Conservation (phyloP, 2,888 invertebrate species). For the Xestia sexstrigata region DNA sequence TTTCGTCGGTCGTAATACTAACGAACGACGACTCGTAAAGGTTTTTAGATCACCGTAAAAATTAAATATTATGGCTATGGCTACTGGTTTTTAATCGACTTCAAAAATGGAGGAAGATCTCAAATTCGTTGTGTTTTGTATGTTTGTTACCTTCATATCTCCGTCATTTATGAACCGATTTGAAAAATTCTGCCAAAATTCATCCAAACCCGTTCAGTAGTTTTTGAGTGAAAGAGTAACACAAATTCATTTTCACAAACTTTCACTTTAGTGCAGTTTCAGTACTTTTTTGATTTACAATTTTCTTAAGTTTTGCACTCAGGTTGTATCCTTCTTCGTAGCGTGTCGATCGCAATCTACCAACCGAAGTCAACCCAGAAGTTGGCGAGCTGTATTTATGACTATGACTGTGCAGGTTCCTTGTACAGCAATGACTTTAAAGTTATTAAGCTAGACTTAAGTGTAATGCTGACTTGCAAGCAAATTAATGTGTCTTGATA, state of each 20-base stretch:
- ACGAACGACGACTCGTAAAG: conserved; percentile 31
- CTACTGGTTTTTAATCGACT: background rate
- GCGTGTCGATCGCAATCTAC: background rate
- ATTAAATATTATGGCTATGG: conserved; percentile 28
- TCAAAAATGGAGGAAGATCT: too few species aligned
- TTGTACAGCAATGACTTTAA: background rate
- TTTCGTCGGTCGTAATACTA: conserved; percentile 31
- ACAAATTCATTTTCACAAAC: too few species aligned
- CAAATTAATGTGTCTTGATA: background rate
- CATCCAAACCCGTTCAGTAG: background rate
- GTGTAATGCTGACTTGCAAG: background rate
- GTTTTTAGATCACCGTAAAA: conserved; percentile 17
- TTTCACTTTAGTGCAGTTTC: too few species aligned
- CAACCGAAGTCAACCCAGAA: background rate
- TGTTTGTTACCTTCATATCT: too few species aligned
- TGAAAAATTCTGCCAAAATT: too few species aligned
- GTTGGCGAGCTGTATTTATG: background rate
- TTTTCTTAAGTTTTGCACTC: background rate
- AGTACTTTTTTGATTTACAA: background rate
- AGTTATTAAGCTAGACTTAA: background rate
- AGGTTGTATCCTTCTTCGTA: background rate
- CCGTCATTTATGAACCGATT: too few species aligned
- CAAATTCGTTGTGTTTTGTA: too few species aligned
- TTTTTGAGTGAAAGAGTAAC: background rate
- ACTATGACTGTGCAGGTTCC: background rate